Evolutionary conservation across 1,140 invertebrate genomes (phyloP), one percentile per base, ranked within the genome.

Genomic region (Aricia agestis): DNA sequence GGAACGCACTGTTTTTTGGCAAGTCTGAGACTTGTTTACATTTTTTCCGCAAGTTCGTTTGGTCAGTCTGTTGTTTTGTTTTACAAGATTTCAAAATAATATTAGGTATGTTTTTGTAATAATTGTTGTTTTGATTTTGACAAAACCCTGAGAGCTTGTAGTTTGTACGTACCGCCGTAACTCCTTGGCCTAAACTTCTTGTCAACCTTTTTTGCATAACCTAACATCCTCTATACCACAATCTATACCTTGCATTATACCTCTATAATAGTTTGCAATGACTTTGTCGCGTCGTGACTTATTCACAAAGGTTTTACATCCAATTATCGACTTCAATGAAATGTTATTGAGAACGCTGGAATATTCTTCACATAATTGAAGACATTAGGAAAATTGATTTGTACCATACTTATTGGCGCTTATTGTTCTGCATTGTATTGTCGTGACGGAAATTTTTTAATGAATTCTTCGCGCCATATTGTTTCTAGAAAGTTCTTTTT

Each of bases 351-450:
- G 19, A 11, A 63, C 17, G 5, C 59, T 25, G 18, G 59, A 63
- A 63, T 25, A 19, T 63, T 63, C 59, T 63, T 63, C 59, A 63
- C 18, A 63, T 63, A 63, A 63, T 63, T 63, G 59, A 63, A 63
- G 59, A 63, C 59, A 63, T 63, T 25, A 63, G 59, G 19, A 63
- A 63, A 18, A 63, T 63, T 63, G 31, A 63, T 63, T 31, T 31
- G 59, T 63, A 6, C 10, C 19, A 63, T 19, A 36, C 36, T 36
- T 36, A 63, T 63, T 63, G 59, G 19, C 59, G 19, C 18, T 63
- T 63, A 63, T 63, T 63, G 59, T 25, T 63, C 59, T 10, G 17
- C 59, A 63, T 63, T 63, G 59, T 19, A 17, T 63, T 63, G 59
- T 63, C 59, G 59, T 63, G 59, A 63, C 59, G 59, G 59, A 63